Percentiles rank a stretch among this genome's conserved stretches.
Evolutionary conservation across 2,888 invertebrate genomes (phyloP).

Genomic region (Ametastegia equiseti): DNA sequence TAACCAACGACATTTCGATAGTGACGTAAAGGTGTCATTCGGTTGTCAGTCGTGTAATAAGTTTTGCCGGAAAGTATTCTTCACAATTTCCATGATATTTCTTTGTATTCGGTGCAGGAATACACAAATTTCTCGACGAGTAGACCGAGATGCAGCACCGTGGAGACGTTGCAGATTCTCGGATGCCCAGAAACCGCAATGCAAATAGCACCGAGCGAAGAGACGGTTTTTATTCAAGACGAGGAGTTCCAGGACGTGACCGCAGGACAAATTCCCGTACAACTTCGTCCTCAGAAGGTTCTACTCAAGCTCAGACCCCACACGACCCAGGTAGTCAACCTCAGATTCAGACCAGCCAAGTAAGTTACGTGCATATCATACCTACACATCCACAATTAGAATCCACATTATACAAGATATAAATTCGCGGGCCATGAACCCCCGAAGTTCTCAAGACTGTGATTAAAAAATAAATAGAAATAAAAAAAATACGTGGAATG

Average conservation of each 20-base stretch:
- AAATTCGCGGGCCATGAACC: not conserved
- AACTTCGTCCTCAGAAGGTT: slow-evolving; percentile 83
- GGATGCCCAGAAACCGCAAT: slow-evolving; percentile 60
- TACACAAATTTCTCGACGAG: slow-evolving; percentile 63
- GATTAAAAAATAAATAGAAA: too few species aligned
- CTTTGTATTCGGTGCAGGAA: slow-evolving; percentile 38
- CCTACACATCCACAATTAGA: not conserved
- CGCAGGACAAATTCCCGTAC: slow-evolving; percentile 77
- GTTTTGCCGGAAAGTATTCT: not conserved
- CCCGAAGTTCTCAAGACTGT: slow-evolving; percentile 12
- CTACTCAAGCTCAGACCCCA: slow-evolving; percentile 81
- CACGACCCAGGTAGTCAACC: slow-evolving; percentile 79
- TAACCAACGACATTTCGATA: too few species aligned
- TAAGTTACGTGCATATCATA: slow-evolving; percentile 52
- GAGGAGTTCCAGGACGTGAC: slow-evolving; percentile 77
- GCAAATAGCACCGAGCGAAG: slow-evolving; percentile 52
- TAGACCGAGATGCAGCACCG: slow-evolving; percentile 63
- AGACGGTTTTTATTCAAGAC: slow-evolving; percentile 61
- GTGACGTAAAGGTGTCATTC: not conserved
- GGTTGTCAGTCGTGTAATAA: not conserved
- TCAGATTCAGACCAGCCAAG: slow-evolving; percentile 85
- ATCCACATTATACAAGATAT: not conserved
- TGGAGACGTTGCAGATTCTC: slow-evolving; percentile 58
- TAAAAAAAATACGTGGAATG: not conserved
- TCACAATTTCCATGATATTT: not conserved